Evolutionary conservation across 2,113 vertebrate species (phyloP).

Genomic region (Rhinolophus ferrumequinum): DNA sequence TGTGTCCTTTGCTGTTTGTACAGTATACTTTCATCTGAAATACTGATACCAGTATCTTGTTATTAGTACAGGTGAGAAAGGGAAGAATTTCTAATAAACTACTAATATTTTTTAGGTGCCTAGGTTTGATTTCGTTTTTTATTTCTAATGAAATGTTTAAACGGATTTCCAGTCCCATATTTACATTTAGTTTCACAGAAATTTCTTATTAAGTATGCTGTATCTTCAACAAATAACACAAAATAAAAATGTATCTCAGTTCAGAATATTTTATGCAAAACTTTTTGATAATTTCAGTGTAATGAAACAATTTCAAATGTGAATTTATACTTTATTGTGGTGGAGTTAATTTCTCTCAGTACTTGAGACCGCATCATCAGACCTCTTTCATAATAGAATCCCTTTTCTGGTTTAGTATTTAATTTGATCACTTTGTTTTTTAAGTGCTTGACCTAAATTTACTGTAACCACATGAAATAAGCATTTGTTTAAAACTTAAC

Average conservation of each 20-base stretch:
- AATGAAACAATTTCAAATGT: constrained; percentile 24
- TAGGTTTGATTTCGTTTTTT: background rate
- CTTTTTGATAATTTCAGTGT: background rate
- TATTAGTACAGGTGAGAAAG: constrained; percentile 30
- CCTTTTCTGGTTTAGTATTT: constrained; percentile 29
- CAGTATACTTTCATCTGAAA: constrained; percentile 10
- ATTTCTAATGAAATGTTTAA: constrained; percentile 46
- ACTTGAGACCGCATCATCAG: background rate
- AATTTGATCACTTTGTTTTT: constrained; percentile 34
- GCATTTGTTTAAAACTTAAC: constrained; percentile 31
- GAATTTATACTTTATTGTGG: constrained; percentile 23
- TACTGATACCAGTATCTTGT: constrained; percentile 18
- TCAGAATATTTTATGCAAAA: constrained; percentile 3
- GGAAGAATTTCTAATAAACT: constrained; percentile 43
- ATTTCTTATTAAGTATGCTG: background rate
- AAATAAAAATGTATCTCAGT: constrained; percentile 46
- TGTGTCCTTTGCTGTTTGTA: constrained; percentile 29
- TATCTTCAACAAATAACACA: constrained; percentile 9
- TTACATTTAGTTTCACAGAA: constrained; percentile 32
- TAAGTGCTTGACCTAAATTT: constrained; percentile 17
- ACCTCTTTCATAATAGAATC: background rate
- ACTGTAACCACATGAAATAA: constrained; percentile 43
- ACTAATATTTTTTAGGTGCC: constrained; percentile 18
- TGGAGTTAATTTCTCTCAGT: background rate
- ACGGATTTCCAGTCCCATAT: background rate